Evolutionary conservation across 2,797 vertebrate species (phyloP).

Genomic region (Limnodromus scolopaceus): DNA sequence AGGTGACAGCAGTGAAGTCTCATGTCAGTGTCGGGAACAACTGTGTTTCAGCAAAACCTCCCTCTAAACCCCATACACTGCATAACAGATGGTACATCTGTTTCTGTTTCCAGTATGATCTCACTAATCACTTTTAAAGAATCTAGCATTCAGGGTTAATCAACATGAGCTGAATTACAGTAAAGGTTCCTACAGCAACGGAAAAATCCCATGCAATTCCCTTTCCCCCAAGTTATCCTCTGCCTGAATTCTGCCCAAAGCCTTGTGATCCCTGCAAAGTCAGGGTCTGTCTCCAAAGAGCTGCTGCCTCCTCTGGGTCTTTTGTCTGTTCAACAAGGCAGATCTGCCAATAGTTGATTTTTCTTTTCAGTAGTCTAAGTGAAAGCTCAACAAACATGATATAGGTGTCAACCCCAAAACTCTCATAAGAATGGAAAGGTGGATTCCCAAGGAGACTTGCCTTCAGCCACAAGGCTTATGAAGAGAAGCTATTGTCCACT

Average conservation of each 20-base stretch:
- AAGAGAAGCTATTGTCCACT: not conserved
- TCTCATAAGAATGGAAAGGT: not conserved
- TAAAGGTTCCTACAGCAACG: not conserved
- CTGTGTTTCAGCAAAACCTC: not conserved
- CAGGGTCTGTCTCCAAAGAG: not conserved
- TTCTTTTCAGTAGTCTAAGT: not conserved
- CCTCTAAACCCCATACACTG: not conserved
- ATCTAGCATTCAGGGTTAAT: conserved; percentile 51
- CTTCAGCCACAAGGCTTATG: not conserved
- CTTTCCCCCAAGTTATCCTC: not conserved
- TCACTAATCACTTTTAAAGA: conserved; percentile 68
- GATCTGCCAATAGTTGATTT: not conserved
- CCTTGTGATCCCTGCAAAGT: not conserved
- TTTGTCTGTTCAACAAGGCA: not conserved
- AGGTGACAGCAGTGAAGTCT: not conserved
- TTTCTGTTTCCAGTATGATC: conserved; percentile 43
- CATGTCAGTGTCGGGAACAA: not conserved
- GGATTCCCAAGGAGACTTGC: not conserved
- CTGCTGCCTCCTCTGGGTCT: not conserved
- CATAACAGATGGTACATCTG: conserved; percentile 46
- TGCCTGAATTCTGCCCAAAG: conserved; percentile 4
- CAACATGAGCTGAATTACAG: conserved; percentile 40
- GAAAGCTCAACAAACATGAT: not conserved
- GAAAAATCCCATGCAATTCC: not conserved
- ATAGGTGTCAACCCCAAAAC: not conserved